These are phyloP conservation scores for Eulemur coronatus DNA, from an alignment of 2,797 vertebrate species.

Conservation along the genomic window DNA sequence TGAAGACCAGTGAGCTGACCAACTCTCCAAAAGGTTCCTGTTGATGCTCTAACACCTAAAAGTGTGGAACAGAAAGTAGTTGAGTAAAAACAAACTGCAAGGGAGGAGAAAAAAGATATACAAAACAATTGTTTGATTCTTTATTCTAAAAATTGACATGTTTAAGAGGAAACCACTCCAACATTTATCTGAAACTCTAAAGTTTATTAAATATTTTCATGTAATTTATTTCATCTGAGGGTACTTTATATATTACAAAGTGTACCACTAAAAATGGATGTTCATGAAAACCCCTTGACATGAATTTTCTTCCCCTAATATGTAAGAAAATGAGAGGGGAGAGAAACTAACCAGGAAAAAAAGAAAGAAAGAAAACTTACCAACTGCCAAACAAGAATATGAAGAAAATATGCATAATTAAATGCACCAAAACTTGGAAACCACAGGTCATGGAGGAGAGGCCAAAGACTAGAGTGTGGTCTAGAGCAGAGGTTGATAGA, in stretches of 20 bases:
- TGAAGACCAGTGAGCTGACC: background rate
- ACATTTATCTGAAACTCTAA: background rate
- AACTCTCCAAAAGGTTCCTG: background rate
- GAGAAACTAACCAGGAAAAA: background rate
- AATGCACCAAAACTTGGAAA: background rate
- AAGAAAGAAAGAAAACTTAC: background rate
- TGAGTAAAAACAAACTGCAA: background rate
- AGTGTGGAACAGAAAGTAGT: background rate
- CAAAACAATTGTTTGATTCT: background rate
- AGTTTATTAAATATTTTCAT: background rate
- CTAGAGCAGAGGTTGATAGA: background rate
- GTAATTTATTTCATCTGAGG: background rate
- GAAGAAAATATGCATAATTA: background rate
- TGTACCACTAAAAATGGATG: background rate
- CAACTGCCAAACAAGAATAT: background rate
- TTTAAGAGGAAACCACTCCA: background rate
- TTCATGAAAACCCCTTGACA: background rate
- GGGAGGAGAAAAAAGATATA: background rate
- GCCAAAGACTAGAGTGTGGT: background rate
- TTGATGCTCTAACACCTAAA: background rate
- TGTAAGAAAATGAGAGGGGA: background rate
- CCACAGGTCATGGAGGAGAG: background rate
- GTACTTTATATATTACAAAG: background rate
- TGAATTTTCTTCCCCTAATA: background rate
- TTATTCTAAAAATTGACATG: background rate